Conservation (phyloP, 1,140 invertebrate genomes). For the Eurosta solidaginis region DNA sequence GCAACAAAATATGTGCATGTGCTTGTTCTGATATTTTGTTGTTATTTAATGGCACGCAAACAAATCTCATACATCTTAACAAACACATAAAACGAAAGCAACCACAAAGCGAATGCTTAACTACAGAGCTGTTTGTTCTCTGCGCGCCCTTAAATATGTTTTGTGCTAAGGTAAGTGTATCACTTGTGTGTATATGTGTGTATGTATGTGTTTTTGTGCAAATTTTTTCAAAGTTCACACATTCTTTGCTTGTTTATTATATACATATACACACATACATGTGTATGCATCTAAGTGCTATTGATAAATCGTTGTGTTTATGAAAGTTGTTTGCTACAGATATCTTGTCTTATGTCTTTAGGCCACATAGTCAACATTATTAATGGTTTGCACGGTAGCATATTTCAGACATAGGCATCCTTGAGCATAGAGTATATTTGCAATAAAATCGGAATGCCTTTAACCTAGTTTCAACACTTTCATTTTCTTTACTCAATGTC, state of each 20-base stretch:
- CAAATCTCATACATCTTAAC: constrained; percentile 12
- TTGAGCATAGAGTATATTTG: not conserved
- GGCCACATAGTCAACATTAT: constrained; percentile 27
- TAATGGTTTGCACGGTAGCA: not conserved
- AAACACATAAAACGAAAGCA: not conserved
- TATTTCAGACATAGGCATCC: not conserved
- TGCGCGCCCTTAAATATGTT: not conserved
- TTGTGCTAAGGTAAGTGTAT: not conserved
- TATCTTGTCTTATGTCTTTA: constrained; percentile 20
- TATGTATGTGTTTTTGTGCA: not conserved
- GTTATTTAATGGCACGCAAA: not conserved
- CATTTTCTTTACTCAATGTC: too few species aligned
- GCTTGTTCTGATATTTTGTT: not conserved
- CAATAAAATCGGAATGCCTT: not conserved
- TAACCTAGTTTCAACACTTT: constrained; percentile 2
- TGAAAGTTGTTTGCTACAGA: not conserved
- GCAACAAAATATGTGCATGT: not conserved
- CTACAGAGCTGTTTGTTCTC: not conserved
- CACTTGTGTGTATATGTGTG: not conserved
- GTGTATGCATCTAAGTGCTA: not conserved
- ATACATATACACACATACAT: not conserved
- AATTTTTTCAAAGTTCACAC: not conserved
- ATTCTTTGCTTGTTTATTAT: not conserved
- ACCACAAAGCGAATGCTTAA: not conserved
- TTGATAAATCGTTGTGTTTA: constrained; percentile 12